Evolutionary conservation across 2,797 vertebrate genomes (phyloP), one percentile per base, ranked within the genome.

Genomic region (Agapornis canus): DNA sequence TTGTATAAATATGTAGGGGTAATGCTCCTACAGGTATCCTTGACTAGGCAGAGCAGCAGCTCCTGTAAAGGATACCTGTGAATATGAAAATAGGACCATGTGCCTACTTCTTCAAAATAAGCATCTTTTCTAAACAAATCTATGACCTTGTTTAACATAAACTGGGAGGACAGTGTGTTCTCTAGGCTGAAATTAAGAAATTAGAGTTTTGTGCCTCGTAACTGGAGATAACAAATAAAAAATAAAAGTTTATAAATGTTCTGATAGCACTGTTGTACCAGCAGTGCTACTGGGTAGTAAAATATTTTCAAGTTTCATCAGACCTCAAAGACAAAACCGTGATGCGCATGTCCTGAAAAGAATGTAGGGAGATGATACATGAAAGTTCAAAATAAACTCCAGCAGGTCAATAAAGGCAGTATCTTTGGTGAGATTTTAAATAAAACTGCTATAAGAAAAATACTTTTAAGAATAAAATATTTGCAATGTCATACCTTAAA

Each of bases 81-180:
- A 76, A 48, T 79, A 63, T 9, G 29, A 71, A 90, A 89, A 63
- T 20, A 60, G 27, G 22, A 48, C 19, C 26, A n/a, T 2, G 3
- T 47, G 8, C 32, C 12, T 39, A 11, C 45, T 79, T 68, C 70
- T 92, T 70, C 47, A 81, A 73, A 81, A 82, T 0, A 0, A 79
- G 2, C 27, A 56, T 20, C 5, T 65, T 79, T 81, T 39, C 60
- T 63, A 73, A 66, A 47, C 29, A 72, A 76, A 47, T 3, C n/a
- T n/a, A 21, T 12, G 18, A 49, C 13, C 9, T 22, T 35, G 21
- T 25, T 51, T 60, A 64, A 7, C 0, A 2, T 52, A 70, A 68
- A 39, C 3, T 31, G 16, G 2, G 40, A 59, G 47, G 0, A 13
- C 7, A 31, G 2, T 20, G 2, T 52, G 25, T 40, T 45, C 27